These are phyloP conservation scores for Drosophila silvestris DNA, from an alignment of 2,888 invertebrate genomes.

Conservation along the genomic window DNA sequence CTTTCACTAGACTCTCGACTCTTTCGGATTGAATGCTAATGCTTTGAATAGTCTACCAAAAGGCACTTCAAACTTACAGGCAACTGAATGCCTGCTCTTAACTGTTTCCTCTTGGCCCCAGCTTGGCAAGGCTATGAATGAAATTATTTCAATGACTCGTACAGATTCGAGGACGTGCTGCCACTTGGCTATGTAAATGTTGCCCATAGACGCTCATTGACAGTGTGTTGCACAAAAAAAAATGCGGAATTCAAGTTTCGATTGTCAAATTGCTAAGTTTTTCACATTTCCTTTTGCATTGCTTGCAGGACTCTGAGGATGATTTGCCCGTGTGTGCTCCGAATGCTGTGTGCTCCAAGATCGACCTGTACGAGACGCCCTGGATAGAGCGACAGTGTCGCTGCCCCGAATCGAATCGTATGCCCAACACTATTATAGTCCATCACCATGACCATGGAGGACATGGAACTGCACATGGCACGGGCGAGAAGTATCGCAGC, in stretches of 20 bases:
- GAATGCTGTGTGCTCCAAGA: conserved; percentile 93
- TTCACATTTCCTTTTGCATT: conserved; percentile 48
- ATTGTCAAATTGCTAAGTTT: conserved; percentile 19
- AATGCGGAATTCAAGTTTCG: conserved; percentile 5
- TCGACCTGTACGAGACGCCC: conserved; percentile 93
- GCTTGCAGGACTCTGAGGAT: conserved; percentile 90
- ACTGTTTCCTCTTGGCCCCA: conserved; percentile 1
- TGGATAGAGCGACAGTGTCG: conserved; percentile 95
- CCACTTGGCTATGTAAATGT: conserved; percentile 49
- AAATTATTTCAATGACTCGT: conserved; percentile 47
- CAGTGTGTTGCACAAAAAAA: neutral
- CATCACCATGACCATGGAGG: conserved; percentile 66
- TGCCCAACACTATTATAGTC: conserved; percentile 77
- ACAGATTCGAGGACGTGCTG: conserved; percentile 20
- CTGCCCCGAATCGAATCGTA: conserved; percentile 87
- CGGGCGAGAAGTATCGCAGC: conserved; percentile 71
- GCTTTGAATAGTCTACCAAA: conserved; percentile 22
- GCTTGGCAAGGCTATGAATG: conserved; percentile 25
- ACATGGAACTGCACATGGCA: conserved; percentile 1
- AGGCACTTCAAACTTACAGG: conserved; percentile 37
- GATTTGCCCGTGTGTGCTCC: conserved; percentile 92
- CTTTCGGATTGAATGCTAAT: conserved; percentile 1
- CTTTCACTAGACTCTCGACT: conserved; percentile 3
- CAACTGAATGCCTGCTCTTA: conserved; percentile 18
- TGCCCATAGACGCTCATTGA: conserved; percentile 6